These are phyloP conservation scores for Orthosia cruda DNA, from an alignment of 2,888 invertebrate species.

Conservation along the genomic window DNA sequence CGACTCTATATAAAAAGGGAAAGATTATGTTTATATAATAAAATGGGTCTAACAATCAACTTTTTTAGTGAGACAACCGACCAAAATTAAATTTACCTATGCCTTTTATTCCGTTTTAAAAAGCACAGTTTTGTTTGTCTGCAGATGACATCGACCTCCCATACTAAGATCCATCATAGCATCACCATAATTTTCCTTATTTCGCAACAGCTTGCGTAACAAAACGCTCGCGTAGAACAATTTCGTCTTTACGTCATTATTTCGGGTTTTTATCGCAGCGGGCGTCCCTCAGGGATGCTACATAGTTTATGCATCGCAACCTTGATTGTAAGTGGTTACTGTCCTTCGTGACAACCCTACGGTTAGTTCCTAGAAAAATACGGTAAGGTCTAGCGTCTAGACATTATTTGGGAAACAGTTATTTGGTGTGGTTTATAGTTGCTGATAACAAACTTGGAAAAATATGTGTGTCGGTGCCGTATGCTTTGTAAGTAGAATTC, in stretches of 20 bases:
- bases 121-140: background rate
- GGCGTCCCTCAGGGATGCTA: slow-evolving; percentile 41
- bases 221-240: slow-evolving; percentile 29
- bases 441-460: background rate
- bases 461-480: too few relatives aligned
- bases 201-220: slow-evolving; percentile 16
- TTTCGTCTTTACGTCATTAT: slow-evolving; percentile 39
- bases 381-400: slow-evolving; percentile 27
- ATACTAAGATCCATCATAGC: slow-evolving; percentile 9
- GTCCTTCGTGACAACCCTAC: slow-evolving; percentile 49
- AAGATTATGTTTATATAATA: background rate
- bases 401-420: slow-evolving; percentile 17
- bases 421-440: slow-evolving; percentile 9
- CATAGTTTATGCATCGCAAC: slow-evolving; percentile 46
- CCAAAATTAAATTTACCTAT: background rate
- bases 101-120: background rate
- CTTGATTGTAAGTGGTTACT: slow-evolving; percentile 39
- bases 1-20: too few relatives aligned
- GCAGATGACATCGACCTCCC: background rate
- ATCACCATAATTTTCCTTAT: slow-evolving; percentile 27
- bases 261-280: slow-evolving; percentile 50
- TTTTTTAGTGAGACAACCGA: background rate
- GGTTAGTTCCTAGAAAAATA: slow-evolving; percentile 29
- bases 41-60: background rate
- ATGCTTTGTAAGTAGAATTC: background rate